Evolutionary conservation across 2,113 vertebrate genomes (phyloP).

Genomic region (Pithys albifrons): DNA sequence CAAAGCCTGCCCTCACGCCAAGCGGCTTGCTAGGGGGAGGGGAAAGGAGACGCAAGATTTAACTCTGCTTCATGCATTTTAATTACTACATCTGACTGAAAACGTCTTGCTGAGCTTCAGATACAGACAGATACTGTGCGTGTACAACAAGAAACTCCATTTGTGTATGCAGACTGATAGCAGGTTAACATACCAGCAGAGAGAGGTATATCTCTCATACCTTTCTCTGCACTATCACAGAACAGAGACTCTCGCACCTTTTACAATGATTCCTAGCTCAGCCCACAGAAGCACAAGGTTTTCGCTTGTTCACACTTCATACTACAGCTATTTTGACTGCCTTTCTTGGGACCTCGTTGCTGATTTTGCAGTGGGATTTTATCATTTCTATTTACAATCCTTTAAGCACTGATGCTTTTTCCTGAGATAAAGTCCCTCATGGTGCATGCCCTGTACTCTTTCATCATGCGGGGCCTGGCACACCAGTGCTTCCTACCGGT

Average conservation of each 20-base stretch:
- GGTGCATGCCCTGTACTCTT: not conserved
- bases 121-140: rapidly evolving
- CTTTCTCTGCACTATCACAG: not conserved
- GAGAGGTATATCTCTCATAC: not conserved
- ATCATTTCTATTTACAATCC: not conserved
- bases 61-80: conserved; percentile 32
- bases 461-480: not conserved
- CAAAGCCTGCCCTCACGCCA: not conserved
- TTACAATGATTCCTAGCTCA: not conserved
- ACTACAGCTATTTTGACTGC: not conserved
- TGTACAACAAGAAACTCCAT: not conserved
- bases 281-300: not conserved
- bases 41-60: not conserved
- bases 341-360: not conserved
- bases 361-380: not conserved
- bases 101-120: not conserved
- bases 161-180: not conserved
- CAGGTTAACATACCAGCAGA: not conserved
- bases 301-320: not conserved
- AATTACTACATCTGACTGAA: not conserved
- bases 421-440: not conserved
- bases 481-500: rapidly evolving
- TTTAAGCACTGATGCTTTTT: not conserved
- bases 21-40: not conserved
- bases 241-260: not conserved